Conservation (phyloP, 2,797 vertebrate genomes). For the Ispidina picta region DNA sequence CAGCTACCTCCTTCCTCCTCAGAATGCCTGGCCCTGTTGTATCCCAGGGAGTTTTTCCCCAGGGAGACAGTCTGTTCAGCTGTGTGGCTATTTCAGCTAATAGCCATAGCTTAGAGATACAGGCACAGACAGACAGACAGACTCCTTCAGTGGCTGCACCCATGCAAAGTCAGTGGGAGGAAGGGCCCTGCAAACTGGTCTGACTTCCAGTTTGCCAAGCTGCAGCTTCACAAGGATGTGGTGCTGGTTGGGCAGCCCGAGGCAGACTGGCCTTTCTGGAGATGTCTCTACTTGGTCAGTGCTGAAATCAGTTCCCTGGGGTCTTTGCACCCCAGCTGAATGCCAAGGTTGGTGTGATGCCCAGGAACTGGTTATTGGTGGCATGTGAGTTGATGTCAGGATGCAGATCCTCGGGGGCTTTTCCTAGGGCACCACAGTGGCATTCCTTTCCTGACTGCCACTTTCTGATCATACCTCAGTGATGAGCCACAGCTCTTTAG, state of each 20-base stretch:
- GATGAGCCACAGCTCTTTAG: background rate
- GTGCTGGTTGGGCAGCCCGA: background rate
- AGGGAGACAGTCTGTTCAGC: background rate
- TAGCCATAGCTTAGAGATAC: background rate
- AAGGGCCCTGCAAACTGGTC: background rate
- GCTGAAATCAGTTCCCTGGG: background rate
- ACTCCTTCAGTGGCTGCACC: background rate
- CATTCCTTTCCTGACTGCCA: background rate
- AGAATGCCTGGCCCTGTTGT: background rate
- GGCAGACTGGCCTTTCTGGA: background rate
- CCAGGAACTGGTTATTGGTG: rapidly evolving
- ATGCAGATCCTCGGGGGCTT: background rate
- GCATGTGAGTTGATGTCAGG: background rate
- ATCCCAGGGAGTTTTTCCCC: background rate
- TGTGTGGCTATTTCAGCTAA: background rate
- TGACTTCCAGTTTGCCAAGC: background rate
- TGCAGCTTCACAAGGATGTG: background rate
- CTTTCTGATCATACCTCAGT: background rate
- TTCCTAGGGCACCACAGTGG: background rate
- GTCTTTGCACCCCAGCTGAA: background rate
- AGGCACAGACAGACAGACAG: background rate
- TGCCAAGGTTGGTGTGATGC: too few relatives aligned
- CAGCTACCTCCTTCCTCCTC: background rate
- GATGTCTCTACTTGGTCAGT: background rate
- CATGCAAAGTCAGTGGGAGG: rapidly evolving